Evolutionary conservation across 2,797 vertebrate genomes (phyloP).

Genomic region (Tangara arthus): DNA sequence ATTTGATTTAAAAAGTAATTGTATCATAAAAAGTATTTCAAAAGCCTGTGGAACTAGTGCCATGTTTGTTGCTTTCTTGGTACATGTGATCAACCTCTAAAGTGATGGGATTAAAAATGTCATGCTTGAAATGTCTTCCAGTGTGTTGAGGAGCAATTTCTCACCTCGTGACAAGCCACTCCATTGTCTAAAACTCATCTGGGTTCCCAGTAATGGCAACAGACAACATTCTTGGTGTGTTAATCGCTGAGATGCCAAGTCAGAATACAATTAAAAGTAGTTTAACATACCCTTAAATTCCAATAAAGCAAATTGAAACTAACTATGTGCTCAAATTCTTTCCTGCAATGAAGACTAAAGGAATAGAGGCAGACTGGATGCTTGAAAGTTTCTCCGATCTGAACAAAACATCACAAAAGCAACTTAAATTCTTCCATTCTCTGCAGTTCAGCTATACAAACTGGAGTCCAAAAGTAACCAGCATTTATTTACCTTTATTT

Average conservation of each 20-base stretch:
- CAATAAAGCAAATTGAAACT: background rate
- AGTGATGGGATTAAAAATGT: background rate
- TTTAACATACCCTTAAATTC: background rate
- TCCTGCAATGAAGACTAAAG: background rate
- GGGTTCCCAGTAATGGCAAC: background rate
- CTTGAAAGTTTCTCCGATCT: background rate
- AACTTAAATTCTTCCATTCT: background rate
- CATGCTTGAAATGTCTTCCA: background rate
- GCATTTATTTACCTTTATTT: background rate
- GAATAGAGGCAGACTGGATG: background rate
- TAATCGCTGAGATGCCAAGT: background rate
- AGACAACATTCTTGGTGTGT: background rate
- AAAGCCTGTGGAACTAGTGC: background rate
- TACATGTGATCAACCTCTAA: background rate
- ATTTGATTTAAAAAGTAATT: background rate
- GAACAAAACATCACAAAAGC: background rate
- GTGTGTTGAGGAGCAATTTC: background rate
- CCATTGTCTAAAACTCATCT: background rate
- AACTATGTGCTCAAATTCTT: background rate
- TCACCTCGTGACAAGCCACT: background rate
- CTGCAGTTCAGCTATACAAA: accelerated
- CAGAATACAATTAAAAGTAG: background rate
- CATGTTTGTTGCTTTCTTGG: background rate
- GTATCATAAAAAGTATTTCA: background rate
- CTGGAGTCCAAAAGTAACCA: background rate